Evolutionary conservation across 2,797 vertebrate species (phyloP).

Genomic region (Hippoglossus hippoglossus): DNA sequence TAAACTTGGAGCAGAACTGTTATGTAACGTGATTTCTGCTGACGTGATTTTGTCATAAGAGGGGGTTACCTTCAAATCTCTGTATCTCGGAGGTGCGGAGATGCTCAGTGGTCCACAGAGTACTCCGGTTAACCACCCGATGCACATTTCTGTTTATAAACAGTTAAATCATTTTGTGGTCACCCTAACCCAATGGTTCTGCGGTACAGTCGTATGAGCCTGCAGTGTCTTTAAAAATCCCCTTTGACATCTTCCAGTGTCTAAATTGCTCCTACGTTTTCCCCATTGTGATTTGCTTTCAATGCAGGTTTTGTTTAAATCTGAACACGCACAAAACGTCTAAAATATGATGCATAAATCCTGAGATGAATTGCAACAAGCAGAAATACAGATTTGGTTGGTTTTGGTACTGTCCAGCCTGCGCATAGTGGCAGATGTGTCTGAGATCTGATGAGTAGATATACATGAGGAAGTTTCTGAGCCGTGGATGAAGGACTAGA

Average conservation of each 20-base stretch:
- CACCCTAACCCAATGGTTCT: not conserved
- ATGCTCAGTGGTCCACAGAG: not conserved
- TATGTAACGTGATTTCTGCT: conserved; percentile 68
- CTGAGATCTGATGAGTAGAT: not conserved
- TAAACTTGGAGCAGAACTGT: conserved; percentile 60
- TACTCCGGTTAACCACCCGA: too few relatives aligned
- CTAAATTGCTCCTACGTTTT: not conserved
- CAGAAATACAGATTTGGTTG: conserved; percentile 23
- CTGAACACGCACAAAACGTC: too few relatives aligned
- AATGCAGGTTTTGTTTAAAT: not conserved
- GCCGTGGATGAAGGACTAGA: not conserved
- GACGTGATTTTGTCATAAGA: conserved; percentile 42
- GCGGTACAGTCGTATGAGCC: not conserved
- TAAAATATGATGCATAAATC: too few relatives aligned
- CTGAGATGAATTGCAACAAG: conserved; percentile 22
- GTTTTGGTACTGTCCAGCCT: not conserved
- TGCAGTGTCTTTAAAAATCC: conserved; percentile 9
- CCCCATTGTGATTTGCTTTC: conserved; percentile 17
- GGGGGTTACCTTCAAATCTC: conserved; percentile 56
- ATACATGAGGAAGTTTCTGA: not conserved
- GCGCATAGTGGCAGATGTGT: too few relatives aligned
- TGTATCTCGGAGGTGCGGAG: not conserved
- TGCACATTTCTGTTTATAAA: too few relatives aligned
- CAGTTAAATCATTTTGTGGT: too few relatives aligned
- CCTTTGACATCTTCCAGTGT: conserved; percentile 2